phyloP scores from a whole-genome alignment of 2,888 invertebrate genomes.

The Tachystola acroxantha region DNA sequence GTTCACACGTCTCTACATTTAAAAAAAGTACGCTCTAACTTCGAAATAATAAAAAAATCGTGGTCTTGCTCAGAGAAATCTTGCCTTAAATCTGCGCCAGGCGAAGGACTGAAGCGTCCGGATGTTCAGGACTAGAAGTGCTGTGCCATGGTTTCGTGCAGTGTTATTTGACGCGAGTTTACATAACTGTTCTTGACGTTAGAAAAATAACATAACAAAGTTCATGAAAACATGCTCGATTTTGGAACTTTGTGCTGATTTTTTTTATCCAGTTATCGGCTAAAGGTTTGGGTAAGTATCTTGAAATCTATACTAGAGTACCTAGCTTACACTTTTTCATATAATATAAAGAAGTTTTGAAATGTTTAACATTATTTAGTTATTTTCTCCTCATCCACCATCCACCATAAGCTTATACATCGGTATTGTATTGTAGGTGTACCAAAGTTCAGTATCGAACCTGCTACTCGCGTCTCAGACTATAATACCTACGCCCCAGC shows the following conservation, averaged over 20 bases:
- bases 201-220: slow-evolving; percentile 18
- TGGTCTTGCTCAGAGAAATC: background rate
- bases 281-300: background rate
- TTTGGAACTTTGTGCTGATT: slow-evolving; percentile 38
- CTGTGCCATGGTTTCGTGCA: slow-evolving; percentile 54
- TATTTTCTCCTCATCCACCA: too few species aligned
- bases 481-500: too few species aligned
- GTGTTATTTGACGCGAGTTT: slow-evolving; percentile 58
- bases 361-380: too few species aligned
- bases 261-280: background rate
- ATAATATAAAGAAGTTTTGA: too few species aligned
- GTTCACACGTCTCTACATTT: slow-evolving; percentile 37
- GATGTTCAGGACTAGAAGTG: slow-evolving; percentile 46
- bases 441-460: too few species aligned
- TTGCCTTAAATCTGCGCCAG: background rate
- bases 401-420: too few species aligned
- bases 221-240: slow-evolving; percentile 36
- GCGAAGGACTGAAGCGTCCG: slow-evolving; percentile 13
- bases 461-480: too few species aligned
- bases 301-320: background rate
- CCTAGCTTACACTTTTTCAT: too few species aligned
- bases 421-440: too few species aligned
- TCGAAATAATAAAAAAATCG: background rate
- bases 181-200: slow-evolving; percentile 38
- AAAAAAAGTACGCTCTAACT: background rate